Percentiles rank a stretch among this genome's conserved stretches.
These are phyloP conservation scores for Sinocyclocheilus anophthalmus DNA, from an alignment of 2,113 vertebrate species.

Conservation along the genomic window DNA sequence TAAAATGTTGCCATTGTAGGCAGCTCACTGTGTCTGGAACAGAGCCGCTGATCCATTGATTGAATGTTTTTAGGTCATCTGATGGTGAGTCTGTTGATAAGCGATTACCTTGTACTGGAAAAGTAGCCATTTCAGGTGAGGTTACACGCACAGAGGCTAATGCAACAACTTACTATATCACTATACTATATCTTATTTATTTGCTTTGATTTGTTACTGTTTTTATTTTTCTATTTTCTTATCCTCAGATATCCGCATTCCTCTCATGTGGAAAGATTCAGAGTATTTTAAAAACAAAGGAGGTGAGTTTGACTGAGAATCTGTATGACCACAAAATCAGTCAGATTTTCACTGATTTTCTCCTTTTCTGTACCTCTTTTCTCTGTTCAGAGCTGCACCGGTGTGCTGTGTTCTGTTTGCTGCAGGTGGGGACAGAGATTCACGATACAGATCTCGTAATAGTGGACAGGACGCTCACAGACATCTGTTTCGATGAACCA, in stretches of 20 bases:
- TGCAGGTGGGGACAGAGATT: slow-evolving; percentile 83
- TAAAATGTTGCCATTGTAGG: not conserved
- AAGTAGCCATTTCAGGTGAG: slow-evolving; percentile 82
- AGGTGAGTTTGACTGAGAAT: slow-evolving; percentile 15
- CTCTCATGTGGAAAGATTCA: slow-evolving; percentile 82
- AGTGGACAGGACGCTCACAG: slow-evolving; percentile 86
- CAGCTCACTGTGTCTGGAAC: not conserved
- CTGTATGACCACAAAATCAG: not conserved
- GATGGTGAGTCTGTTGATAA: slow-evolving; percentile 65
- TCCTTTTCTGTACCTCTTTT: not conserved
- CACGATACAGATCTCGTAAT: slow-evolving; percentile 84
- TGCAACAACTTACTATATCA: not conserved
- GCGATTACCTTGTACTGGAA: slow-evolving; percentile 75
- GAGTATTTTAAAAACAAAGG: slow-evolving; percentile 76
- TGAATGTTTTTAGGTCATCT: slow-evolving; percentile 70
- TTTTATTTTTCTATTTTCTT: not conserved
- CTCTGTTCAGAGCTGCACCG: slow-evolving; percentile 79
- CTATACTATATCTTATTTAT: not conserved
- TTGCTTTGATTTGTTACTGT: not conserved
- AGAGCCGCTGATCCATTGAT: not conserved
- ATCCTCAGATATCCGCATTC: slow-evolving; percentile 76
- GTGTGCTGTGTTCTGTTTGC: slow-evolving; percentile 86
- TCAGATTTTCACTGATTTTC: not conserved
- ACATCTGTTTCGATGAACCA: slow-evolving; percentile 85
- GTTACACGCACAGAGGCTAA: not conserved